Conservation (phyloP, 2,113 vertebrate species). For the Hydrochoerus hydrochaeris region DNA sequence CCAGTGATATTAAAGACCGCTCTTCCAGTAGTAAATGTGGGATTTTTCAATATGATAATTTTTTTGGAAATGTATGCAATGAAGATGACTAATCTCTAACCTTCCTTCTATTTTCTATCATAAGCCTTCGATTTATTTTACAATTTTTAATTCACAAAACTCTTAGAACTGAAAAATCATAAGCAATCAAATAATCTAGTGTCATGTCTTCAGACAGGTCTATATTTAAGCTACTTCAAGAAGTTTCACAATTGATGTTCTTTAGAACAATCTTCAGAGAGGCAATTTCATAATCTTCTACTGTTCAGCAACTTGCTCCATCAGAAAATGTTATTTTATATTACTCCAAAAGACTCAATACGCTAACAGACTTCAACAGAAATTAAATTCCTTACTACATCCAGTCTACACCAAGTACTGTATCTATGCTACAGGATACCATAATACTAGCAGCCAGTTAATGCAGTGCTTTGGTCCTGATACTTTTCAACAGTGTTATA, state of each 20-base stretch:
- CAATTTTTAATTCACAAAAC: slow-evolving; percentile 41
- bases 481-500: neutral
- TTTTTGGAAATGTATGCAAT: neutral
- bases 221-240: slow-evolving; percentile 55
- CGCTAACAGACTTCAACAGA: neutral
- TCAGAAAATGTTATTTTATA: slow-evolving; percentile 34
- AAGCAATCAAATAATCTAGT: slow-evolving; percentile 21
- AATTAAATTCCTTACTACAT: neutral
- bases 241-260: slow-evolving; percentile 26
- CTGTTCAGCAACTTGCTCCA: neutral
- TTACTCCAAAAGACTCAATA: neutral
- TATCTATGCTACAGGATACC: neutral
- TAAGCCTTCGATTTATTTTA: neutral
- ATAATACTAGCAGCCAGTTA: neutral
- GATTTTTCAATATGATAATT: neutral
- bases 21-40: neutral
- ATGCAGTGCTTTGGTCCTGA: neutral
- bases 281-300: neutral
- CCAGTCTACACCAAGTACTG: neutral
- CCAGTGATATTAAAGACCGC: neutral
- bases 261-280: slow-evolving; percentile 17
- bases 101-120: neutral
- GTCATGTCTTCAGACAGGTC: neutral
- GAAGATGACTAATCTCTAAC: neutral
- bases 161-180: neutral